Conservation (phyloP, 2,113 vertebrate species). For the Onychostoma macrolepis region DNA sequence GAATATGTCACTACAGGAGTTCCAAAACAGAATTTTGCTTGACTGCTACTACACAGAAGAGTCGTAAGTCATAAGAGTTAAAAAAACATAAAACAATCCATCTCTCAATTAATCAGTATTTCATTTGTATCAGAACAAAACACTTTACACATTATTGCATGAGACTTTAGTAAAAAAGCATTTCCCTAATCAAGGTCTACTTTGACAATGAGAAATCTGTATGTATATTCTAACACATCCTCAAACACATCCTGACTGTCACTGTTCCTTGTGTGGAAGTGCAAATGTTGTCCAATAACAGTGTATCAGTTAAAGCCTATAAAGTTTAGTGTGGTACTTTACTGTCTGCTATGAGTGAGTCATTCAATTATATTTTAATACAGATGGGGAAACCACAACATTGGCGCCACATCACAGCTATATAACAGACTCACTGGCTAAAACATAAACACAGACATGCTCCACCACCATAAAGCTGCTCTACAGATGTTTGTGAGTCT, state of each 20-base stretch:
- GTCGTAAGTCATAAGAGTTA: not conserved
- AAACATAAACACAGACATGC: conserved; percentile 18
- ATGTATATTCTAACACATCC: not conserved
- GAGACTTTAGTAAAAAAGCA: not conserved
- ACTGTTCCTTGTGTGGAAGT: not conserved
- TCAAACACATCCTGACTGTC: not conserved
- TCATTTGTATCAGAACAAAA: not conserved
- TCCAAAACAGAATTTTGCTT: not conserved
- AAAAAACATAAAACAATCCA: too few species aligned
- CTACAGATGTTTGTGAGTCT: conserved; percentile 19
- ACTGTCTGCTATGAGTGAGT: not conserved
- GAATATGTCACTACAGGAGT: not conserved
- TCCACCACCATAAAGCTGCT: not conserved
- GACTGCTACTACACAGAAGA: not conserved
- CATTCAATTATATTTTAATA: conserved; percentile 28
- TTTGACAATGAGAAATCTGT: not conserved
- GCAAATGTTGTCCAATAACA: not conserved
- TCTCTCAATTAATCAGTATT: not conserved
- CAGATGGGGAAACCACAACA: conserved; percentile 18
- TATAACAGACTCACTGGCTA: conserved; percentile 3
- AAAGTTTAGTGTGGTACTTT: conserved; percentile 13
- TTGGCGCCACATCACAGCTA: conserved; percentile 18
- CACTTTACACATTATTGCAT: not conserved
- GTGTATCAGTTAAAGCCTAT: conserved; percentile 4
- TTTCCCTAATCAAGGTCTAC: not conserved